These are phyloP conservation scores for Chrysomela aeneicollis DNA, from an alignment of 2,888 invertebrate species.

Conservation along the genomic window DNA sequence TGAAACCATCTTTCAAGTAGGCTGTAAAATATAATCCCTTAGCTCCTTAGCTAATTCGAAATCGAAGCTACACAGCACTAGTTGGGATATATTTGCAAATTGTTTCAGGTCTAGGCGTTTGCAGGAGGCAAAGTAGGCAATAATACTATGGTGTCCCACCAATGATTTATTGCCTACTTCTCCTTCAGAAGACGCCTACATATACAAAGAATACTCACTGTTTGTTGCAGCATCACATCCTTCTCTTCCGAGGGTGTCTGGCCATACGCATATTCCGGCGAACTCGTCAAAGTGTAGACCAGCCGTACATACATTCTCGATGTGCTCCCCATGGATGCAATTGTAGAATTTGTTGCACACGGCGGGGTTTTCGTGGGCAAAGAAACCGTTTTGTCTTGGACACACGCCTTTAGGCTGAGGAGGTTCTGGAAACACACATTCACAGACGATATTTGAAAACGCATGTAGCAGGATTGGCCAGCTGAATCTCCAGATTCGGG, in stretches of 20 bases:
- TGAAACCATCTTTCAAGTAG: slow-evolving; percentile 83
- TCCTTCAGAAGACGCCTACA: too few species aligned
- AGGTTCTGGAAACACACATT: slow-evolving; percentile 71
- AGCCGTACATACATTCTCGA: slow-evolving; percentile 83
- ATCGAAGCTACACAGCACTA: too few species aligned
- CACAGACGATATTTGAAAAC: too few species aligned
- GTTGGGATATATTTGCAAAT: too few species aligned
- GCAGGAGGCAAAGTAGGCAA: too few species aligned
- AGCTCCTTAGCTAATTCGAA: too few species aligned
- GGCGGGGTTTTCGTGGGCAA: slow-evolving; percentile 83
- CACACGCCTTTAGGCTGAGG: slow-evolving; percentile 76
- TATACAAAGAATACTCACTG: too few species aligned
- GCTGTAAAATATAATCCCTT: slow-evolving; percentile 63
- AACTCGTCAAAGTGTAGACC: slow-evolving; percentile 91
- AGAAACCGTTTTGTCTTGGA: slow-evolving; percentile 89
- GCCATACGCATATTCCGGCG: slow-evolving; percentile 91
- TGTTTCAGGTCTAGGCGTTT: too few species aligned
- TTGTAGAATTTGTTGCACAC: slow-evolving; percentile 89
- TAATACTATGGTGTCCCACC: too few species aligned
- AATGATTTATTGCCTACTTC: too few species aligned
- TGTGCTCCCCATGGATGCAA: slow-evolving; percentile 85
- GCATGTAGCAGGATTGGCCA: not conserved
- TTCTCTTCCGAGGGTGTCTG: slow-evolving; percentile 78
- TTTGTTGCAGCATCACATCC: slow-evolving; percentile 67
- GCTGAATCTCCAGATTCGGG: too few species aligned